Conservation (phyloP, 2,113 vertebrate species). For the Stegastes partitus region DNA sequence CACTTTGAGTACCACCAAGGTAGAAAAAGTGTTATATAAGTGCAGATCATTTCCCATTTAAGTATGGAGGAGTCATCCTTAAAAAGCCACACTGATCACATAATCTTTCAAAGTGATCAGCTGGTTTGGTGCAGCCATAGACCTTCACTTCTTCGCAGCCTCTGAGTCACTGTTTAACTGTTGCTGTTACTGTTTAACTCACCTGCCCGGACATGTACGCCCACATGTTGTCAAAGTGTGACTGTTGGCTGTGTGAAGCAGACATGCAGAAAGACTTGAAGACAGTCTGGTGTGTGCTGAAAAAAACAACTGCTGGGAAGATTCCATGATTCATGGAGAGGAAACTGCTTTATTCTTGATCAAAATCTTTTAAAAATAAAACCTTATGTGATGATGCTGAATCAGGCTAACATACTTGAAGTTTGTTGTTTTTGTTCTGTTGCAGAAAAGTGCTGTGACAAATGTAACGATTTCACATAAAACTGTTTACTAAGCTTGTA, state of each 20-base stretch:
- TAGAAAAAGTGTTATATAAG: too few species aligned
- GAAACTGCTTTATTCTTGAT: slow-evolving; percentile 10
- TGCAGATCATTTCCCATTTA: too few species aligned
- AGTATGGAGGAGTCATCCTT: neutral
- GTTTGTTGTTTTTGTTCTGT: neutral
- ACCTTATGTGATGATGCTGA: neutral
- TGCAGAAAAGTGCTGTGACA: neutral
- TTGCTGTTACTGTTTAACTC: neutral
- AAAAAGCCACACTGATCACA: neutral
- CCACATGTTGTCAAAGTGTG: slow-evolving; percentile 12
- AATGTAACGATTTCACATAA: neutral
- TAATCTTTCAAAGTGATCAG: neutral
- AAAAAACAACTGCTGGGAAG: slow-evolving; percentile 5
- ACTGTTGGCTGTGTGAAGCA: neutral
- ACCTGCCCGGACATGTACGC: slow-evolving; percentile 48
- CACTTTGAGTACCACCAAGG: too few species aligned
- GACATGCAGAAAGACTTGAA: neutral
- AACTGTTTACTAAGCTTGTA: too few species aligned
- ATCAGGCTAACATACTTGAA: neutral
- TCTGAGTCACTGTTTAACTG: slow-evolving; percentile 42
- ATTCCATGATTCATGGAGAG: slow-evolving; percentile 49
- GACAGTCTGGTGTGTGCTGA: slow-evolving; percentile 1
- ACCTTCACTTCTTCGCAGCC: slow-evolving; percentile 12
- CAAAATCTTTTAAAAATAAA: neutral
- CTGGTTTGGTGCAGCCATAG: neutral